Percentiles rank a stretch among this genome's conserved stretches.
Conservation (phyloP, 2,888 invertebrate genomes). For the Xestia xanthographa region DNA sequence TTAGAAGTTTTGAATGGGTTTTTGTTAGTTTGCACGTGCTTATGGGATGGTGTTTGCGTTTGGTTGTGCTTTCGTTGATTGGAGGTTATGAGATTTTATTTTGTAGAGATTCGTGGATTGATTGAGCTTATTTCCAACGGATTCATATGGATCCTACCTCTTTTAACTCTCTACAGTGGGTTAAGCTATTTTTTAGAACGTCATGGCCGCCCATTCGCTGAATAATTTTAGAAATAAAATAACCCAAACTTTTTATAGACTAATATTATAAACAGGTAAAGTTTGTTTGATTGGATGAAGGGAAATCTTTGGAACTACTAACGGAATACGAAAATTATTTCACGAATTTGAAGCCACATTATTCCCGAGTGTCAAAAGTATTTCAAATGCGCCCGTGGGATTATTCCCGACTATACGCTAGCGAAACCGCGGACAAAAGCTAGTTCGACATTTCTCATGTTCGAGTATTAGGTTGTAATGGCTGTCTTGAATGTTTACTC, state of each 20-base stretch:
- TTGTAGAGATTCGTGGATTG: not conserved
- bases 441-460: not conserved
- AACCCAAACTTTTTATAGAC: too few relatives aligned
- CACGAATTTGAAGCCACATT: not conserved
- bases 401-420: not conserved
- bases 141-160: too few relatives aligned
- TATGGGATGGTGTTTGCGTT: not conserved
- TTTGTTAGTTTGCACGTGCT: constrained; percentile 15
- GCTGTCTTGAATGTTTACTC: too few relatives aligned
- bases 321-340: not conserved
- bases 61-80: not conserved
- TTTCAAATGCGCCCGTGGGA: not conserved
- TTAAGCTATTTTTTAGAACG: not conserved
- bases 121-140: too few relatives aligned
- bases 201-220: not conserved
- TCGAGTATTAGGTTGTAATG: not conserved
- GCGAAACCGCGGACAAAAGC: not conserved
- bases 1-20: constrained; percentile 22
- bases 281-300: not conserved
- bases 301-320: too few relatives aligned
- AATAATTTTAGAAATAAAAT: not conserved
- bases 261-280: not conserved
- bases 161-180: not conserved
- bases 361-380: not conserved
- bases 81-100: not conserved